These are phyloP conservation scores for Iselma pallidipennis DNA, from an alignment of 2,888 invertebrate genomes.

Conservation along the genomic window DNA sequence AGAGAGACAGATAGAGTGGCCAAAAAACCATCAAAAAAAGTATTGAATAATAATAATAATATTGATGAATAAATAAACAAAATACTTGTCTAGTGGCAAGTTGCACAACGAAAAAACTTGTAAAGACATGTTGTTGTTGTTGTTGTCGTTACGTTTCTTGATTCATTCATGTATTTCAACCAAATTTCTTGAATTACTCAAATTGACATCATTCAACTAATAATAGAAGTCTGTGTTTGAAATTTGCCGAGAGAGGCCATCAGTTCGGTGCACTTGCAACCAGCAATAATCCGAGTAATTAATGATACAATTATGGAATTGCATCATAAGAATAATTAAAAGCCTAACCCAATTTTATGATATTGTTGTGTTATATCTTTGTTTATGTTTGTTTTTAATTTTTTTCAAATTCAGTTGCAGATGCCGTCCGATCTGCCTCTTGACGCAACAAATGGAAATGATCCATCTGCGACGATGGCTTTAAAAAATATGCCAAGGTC, in stretches of 20 bases:
- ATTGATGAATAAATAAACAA: background rate
- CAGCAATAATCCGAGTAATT: background rate
- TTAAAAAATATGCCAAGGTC: constrained; percentile 43
- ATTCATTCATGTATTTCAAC: constrained; percentile 30
- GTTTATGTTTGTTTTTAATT: constrained; percentile 3
- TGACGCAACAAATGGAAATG: constrained; percentile 48
- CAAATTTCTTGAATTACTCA: constrained; percentile 17
- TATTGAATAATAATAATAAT: no score
- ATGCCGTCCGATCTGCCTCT: constrained; percentile 51
- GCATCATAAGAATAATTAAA: constrained; percentile 2
- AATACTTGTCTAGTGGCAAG: no score
- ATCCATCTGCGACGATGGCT: constrained; percentile 45
- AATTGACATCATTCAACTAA: constrained; percentile 34
- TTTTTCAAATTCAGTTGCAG: constrained; percentile 40
- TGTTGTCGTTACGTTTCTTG: constrained; percentile 32
- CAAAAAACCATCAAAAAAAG: no score
- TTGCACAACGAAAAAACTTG: constrained; percentile 22
- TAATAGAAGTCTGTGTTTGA: constrained; percentile 18
- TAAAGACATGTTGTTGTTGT: no score
- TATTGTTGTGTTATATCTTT: background rate
- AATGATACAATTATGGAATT: background rate
- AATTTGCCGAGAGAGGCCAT: background rate
- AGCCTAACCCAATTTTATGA: background rate
- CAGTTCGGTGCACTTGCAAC: constrained; percentile 14
- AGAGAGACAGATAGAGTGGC: background rate